Conservation (phyloP, 1,140 invertebrate species). For the Maniola jurtina region DNA sequence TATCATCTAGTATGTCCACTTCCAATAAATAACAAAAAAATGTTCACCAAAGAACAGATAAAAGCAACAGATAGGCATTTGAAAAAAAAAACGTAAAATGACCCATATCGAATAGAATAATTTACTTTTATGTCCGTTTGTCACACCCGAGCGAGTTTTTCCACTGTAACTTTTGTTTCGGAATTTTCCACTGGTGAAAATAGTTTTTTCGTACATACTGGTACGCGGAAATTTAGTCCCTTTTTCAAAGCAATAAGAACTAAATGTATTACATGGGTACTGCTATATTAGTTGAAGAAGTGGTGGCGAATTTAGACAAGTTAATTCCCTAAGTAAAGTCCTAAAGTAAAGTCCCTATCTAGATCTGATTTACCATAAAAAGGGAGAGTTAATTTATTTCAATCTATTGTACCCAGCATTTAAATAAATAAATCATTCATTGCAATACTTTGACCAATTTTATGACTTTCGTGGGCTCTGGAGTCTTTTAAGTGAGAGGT, state of each 20-base stretch:
- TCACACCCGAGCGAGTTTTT: slow-evolving; percentile 38
- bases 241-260: slow-evolving; percentile 15
- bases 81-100: slow-evolving; percentile 16
- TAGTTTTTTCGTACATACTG: slow-evolving; percentile 33
- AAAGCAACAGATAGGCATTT: slow-evolving; percentile 19
- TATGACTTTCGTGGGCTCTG: too few relatives aligned
- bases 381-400: too few relatives aligned
- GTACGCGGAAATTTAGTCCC: slow-evolving; percentile 23
- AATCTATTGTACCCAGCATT: too few relatives aligned
- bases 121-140: slow-evolving; percentile 42
- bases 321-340: too few relatives aligned
- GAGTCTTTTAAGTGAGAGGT: too few relatives aligned
- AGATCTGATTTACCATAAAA: too few relatives aligned
- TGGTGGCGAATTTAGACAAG: background rate
- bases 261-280: background rate
- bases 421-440: too few relatives aligned
- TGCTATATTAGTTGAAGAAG: slow-evolving; percentile 1
- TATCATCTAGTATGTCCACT: background rate
- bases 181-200: slow-evolving; percentile 46
- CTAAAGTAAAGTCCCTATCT: too few relatives aligned
- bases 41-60: background rate
- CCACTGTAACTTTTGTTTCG: slow-evolving; percentile 49
- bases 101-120: slow-evolving; percentile 35
- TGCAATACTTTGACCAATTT: too few relatives aligned
- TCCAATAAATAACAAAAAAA: background rate